A percentile compares a stretch with the other conserved stretches of the same genome.
These are phyloP conservation scores for Aphidoletes aphidimyza DNA, from an alignment of 2,888 invertebrate species.

Conservation along the genomic window DNA sequence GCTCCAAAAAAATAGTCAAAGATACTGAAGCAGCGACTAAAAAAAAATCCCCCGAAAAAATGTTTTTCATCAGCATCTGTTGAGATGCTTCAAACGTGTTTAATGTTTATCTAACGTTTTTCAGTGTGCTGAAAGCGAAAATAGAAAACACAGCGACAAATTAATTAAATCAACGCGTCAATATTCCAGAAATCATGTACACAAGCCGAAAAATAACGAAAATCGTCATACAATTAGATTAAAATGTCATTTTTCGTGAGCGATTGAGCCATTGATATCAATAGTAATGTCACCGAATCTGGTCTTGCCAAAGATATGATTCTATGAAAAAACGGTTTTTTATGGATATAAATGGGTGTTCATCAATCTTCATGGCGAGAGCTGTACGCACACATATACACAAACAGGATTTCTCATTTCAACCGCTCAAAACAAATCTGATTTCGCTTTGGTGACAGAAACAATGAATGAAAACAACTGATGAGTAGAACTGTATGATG, in stretches of 20 bases:
- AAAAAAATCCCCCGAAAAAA: background rate
- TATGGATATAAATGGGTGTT: background rate
- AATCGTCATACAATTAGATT: slow-evolving; percentile 5
- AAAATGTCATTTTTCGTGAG: background rate
- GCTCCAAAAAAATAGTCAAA: background rate
- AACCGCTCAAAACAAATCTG: background rate
- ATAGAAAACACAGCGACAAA: background rate
- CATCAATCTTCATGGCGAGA: slow-evolving; percentile 21
- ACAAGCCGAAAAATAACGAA: background rate
- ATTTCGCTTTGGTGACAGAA: background rate
- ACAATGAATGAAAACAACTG: background rate
- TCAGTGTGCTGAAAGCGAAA: background rate
- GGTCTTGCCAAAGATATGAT: background rate
- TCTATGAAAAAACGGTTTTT: background rate
- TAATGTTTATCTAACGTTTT: background rate
- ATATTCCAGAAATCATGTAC: background rate
- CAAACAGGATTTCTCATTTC: too few species aligned
- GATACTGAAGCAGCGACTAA: background rate
- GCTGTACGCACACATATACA: too few species aligned
- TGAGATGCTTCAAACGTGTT: too few species aligned
- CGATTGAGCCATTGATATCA: background rate
- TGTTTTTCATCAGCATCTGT: slow-evolving; percentile 3
- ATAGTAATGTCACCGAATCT: background rate
- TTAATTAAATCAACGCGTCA: background rate
- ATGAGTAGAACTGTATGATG: slow-evolving; percentile 42